Evolutionary conservation across 2,797 vertebrate genomes (phyloP).

Genomic region (Sebastes hopkinsi): DNA sequence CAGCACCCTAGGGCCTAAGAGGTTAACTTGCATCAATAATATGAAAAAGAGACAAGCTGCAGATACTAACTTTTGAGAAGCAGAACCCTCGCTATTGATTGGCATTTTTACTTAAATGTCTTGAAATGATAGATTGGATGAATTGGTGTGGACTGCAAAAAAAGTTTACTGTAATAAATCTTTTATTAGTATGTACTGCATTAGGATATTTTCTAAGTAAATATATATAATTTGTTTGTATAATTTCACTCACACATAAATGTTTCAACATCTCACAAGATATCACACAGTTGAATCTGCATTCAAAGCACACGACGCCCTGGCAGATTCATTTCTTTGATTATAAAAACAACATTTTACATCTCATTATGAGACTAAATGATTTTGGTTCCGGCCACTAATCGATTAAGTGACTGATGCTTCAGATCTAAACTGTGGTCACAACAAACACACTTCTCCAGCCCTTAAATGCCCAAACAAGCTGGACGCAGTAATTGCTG

Average conservation of each 20-base stretch:
- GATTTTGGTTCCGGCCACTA: conserved; percentile 20
- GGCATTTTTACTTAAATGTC: background rate
- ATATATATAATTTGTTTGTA: background rate
- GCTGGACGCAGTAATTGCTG: conserved; percentile 29
- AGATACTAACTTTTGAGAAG: background rate
- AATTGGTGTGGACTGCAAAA: background rate
- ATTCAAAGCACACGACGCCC: background rate
- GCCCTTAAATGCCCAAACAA: conserved; percentile 7
- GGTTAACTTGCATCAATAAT: background rate
- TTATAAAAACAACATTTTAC: conserved; percentile 12
- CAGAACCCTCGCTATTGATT: background rate
- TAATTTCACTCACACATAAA: background rate
- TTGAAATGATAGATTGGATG: background rate
- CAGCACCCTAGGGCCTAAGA: too few species aligned
- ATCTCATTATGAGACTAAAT: conserved; percentile 6
- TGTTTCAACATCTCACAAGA: background rate
- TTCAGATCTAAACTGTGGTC: conserved; percentile 23
- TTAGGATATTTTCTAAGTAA: background rate
- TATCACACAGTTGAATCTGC: conserved; percentile 5
- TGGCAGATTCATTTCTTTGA: background rate
- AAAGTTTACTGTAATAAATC: background rate
- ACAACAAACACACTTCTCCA: background rate
- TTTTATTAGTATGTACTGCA: background rate
- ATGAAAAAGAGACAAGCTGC: background rate
- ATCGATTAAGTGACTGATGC: conserved; percentile 38